phyloP scores from a whole-genome alignment of 2,888 invertebrate genomes.

The Agelastica alni region DNA sequence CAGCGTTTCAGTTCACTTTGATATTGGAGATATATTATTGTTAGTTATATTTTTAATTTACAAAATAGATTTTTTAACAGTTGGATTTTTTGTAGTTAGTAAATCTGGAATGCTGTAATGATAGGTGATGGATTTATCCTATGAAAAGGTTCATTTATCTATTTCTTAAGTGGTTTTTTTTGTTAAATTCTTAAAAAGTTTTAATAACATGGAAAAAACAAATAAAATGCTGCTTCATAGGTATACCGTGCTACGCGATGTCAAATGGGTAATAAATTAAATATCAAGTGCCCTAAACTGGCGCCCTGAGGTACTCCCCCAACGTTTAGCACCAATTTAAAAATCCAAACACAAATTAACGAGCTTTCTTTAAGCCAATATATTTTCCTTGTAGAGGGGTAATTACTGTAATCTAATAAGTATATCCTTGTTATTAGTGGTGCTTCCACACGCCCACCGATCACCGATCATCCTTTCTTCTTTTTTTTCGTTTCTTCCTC shows the following conservation, averaged over 20 bases:
- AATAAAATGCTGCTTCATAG: no score
- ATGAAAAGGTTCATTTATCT: no score
- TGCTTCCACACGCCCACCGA: slow-evolving; percentile 55
- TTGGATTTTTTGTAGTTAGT: no score
- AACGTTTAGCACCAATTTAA: slow-evolving; percentile 20
- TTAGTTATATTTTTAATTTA: no score
- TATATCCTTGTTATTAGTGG: slow-evolving; percentile 48
- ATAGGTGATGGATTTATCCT: no score
- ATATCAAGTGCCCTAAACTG: slow-evolving; percentile 9
- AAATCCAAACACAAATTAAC: slow-evolving; percentile 24
- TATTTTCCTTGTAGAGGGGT: slow-evolving; percentile 40
- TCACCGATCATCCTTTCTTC: slow-evolving; percentile 12
- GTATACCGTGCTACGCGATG: background rate
- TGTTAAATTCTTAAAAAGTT: no score
- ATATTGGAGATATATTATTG: no score
- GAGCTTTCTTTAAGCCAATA: slow-evolving; percentile 34
- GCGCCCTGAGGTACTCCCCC: slow-evolving; percentile 17
- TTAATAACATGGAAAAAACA: no score
- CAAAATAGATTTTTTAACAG: no score
- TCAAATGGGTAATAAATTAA: slow-evolving; percentile 10
- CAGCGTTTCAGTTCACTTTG: no score
- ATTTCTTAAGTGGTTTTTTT: no score
- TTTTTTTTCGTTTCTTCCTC: slow-evolving; percentile 12
- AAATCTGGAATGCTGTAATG: no score
- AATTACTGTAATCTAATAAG: slow-evolving; percentile 56